These are phyloP conservation scores for Triplophysa bombifrons DNA, from an alignment of 2,797 vertebrate genomes.

Conservation along the genomic window DNA sequence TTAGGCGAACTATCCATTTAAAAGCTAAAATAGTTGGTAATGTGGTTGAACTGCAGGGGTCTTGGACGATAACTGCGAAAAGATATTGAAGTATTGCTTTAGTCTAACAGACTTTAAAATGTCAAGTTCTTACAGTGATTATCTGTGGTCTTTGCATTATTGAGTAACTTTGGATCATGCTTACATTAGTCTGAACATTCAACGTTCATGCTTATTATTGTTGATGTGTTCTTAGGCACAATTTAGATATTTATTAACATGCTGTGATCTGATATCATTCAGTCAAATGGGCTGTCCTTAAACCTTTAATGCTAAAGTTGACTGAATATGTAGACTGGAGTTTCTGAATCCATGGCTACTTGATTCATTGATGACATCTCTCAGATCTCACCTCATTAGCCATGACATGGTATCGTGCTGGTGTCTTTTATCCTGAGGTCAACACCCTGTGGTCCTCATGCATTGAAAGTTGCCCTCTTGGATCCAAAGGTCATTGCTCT, in stretches of 20 bases:
- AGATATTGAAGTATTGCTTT: no score
- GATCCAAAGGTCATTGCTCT: conserved; percentile 68
- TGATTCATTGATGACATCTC: conserved; percentile 62
- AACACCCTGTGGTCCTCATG: conserved; percentile 73
- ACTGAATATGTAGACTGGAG: neutral
- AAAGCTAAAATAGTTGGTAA: no score
- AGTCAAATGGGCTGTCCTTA: neutral
- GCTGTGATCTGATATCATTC: neutral
- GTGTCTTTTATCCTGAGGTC: conserved; percentile 63
- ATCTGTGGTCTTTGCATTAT: conserved; percentile 53
- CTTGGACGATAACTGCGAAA: neutral
- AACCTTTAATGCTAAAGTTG: neutral
- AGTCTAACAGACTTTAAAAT: neutral
- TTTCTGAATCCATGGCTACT: conserved; percentile 58
- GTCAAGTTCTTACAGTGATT: neutral
- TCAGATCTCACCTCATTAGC: conserved; percentile 78
- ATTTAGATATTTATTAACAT: conserved; percentile 17
- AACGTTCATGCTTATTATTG: conserved; percentile 49
- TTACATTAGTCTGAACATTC: conserved; percentile 31
- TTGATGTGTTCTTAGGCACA: conserved; percentile 58
- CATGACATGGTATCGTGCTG: conserved; percentile 63
- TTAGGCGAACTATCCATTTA: no score
- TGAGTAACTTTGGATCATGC: conserved; percentile 51
- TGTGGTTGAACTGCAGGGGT: neutral
- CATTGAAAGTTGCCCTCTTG: conserved; percentile 65